Base-by-base conservation (phyloP, 2,888 invertebrate species). In the Boloria euphrosyne region DNA sequence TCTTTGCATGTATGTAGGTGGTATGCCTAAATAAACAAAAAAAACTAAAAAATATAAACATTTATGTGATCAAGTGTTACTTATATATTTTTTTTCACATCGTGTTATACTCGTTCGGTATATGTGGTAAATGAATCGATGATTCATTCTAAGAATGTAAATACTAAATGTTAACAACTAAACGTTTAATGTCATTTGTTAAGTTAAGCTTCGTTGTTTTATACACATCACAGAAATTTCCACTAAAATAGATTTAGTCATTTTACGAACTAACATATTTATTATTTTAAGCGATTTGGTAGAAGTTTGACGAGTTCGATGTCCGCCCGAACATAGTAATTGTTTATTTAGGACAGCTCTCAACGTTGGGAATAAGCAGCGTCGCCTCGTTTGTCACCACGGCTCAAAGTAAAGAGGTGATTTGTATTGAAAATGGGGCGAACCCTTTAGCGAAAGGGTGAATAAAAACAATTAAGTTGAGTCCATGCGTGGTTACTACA, bases 381-480 rank as follows among this genome's bases (percentile, higher is more conserved):
- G 22, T 44, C 46, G 22, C n/a, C 18, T 57, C 57, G 57, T 46
- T 46, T 27, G 57, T 57, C 46, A 57, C n/a, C 57, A 46, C 22
- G 44, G 18, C 22, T 38, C 31, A 38, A 38, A 38, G 31, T 38
- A 16, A 7, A 13, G 57, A 57, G 57, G 57, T 57, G 57, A 57
- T 46, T 57, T 57, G 46, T 57, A 57, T 57, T 57, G 57, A 46
- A 57, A 46, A 18, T 18, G 22, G 46, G 46, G 57, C 13, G 46
- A 53, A 38, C 27, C 31, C 31, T 38, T 38, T 38, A 38, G 6
- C 1, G 31, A 38, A 14, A 57, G 57, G 57, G 57, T 46, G 46
- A 13, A 52, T 52, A 31, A 27, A 57, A 57, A 57, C 46, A 57
- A 57, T 57, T 57, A 57, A 57, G 44, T 46, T 22, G 57, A 57